Percentiles rank a stretch among this genome's conserved stretches.
Conservation (phyloP, 2,797 vertebrate species). For the Furcifer pardalis region DNA sequence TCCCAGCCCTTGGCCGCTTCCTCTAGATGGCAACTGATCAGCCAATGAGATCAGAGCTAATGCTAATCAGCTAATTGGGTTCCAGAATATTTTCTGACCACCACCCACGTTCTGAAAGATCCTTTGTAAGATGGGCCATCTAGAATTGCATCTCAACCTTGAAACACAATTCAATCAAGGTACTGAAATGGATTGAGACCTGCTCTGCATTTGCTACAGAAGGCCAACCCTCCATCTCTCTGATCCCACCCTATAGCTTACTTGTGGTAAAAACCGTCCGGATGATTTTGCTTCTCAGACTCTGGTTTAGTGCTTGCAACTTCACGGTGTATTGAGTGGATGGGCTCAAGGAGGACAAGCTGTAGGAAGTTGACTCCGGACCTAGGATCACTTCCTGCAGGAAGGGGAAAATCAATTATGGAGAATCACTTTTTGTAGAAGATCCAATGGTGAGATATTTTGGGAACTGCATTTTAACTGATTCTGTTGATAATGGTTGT, state of each 20-base stretch:
- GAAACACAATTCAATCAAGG: no score
- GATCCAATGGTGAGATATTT: neutral
- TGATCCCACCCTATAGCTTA: conserved; percentile 69
- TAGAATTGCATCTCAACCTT: neutral
- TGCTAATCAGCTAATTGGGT: no score
- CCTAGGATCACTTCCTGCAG: conserved; percentile 88
- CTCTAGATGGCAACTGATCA: neutral
- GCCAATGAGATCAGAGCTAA: neutral
- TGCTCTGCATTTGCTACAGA: neutral
- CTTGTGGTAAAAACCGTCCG: conserved; percentile 88
- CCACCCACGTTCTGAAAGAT: neutral
- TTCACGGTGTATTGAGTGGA: conserved; percentile 87
- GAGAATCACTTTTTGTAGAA: conserved; percentile 6
- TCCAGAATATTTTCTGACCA: no score
- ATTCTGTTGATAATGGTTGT: no score
- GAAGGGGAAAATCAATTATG: conserved; percentile 25
- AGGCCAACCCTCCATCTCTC: no score
- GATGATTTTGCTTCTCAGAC: conserved; percentile 86
- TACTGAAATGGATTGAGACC: no score
- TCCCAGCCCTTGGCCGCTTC: neutral
- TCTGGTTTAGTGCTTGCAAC: conserved; percentile 87
- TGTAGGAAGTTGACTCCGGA: conserved; percentile 88
- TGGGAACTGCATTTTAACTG: neutral
- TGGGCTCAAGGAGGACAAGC: conserved; percentile 85
- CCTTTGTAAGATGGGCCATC: neutral